Conservation (phyloP, 1,140 invertebrate genomes). For the Ips nitidus region DNA sequence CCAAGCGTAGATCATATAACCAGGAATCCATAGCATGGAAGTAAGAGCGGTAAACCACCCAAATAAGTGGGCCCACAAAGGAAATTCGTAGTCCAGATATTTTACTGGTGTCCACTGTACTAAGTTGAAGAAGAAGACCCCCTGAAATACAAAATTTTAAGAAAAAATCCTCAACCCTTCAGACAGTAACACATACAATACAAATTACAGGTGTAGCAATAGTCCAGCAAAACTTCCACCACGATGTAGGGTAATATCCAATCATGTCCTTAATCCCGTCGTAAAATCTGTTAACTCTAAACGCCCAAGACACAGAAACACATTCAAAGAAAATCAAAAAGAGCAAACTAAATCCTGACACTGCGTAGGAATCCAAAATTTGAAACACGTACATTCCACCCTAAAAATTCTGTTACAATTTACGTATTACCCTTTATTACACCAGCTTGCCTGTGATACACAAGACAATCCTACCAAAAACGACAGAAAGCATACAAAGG, state of each 20-base stretch:
- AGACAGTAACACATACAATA: constrained; percentile 68
- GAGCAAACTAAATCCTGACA: constrained; percentile 93
- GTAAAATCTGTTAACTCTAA: constrained; percentile 94
- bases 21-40: constrained; percentile 96
- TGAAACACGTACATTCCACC: constrained; percentile 99
- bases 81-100: constrained; percentile 93
- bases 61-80: constrained; percentile 91
- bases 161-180: neutral
- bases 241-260: constrained; percentile 92
- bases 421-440: neutral
- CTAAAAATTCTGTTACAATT: constrained; percentile 55
- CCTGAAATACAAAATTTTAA: constrained; percentile 62
- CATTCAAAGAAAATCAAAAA: constrained; percentile 97
- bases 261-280: constrained; percentile 98
- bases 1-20: constrained; percentile 88
- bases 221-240: constrained; percentile 99
- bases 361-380: constrained; percentile 96
- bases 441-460: constrained; percentile 77
- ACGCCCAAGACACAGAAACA: constrained; percentile 96
- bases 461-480: constrained; percentile 90
- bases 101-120: constrained; percentile 92
- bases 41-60: constrained; percentile 94
- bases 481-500: constrained; percentile 85
- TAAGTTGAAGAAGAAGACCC: constrained; percentile 94
- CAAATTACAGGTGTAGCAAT: constrained; percentile 91